Conservation (phyloP, 2,113 vertebrate species). For the Protobothrops flavoviridis region DNA sequence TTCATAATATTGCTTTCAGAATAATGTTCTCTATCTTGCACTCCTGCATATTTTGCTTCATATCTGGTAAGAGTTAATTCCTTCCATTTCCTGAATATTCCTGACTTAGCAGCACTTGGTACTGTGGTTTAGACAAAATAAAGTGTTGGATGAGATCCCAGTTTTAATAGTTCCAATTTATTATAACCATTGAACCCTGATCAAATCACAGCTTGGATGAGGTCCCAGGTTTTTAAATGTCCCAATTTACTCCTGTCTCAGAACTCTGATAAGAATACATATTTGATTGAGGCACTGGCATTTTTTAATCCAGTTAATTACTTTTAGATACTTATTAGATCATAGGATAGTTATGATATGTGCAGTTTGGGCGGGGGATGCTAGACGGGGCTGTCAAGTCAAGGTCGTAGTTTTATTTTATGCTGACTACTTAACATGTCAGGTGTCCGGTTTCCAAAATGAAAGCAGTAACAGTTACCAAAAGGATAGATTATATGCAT, state of each 20-base stretch:
- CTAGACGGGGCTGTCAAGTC: conserved; percentile 64
- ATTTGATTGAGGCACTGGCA: conserved; percentile 72
- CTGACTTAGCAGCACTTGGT: conserved; percentile 69
- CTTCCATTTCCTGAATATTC: conserved; percentile 66
- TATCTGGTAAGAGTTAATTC: conserved; percentile 72
- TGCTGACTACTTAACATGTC: conserved; percentile 66
- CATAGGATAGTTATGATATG: conserved; percentile 60
- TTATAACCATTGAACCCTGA: conserved; percentile 81
- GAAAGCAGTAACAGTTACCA: conserved; percentile 50
- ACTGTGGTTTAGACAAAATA: conserved; percentile 75
- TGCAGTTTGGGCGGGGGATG: conserved; percentile 67
- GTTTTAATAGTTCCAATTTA: conserved; percentile 81
- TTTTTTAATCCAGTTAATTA: conserved; percentile 76
- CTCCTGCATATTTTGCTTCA: conserved; percentile 53
- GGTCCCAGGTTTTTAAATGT: conserved; percentile 80
- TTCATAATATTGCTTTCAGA: conserved; percentile 61
- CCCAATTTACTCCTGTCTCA: conserved; percentile 76
- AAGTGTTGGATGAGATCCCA: conserved; percentile 74
- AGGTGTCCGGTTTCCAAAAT: conserved; percentile 68
- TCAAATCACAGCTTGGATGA: conserved; percentile 78
- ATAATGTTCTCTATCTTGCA: conserved; percentile 55
- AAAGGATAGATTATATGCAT: conserved; percentile 54
- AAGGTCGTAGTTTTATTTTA: conserved; percentile 69
- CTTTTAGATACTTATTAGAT: conserved; percentile 77
- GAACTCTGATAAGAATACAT: conserved; percentile 75